Base-by-base conservation (phyloP, 1,140 invertebrate genomes). In the Drosophila rhopaloa region DNA sequence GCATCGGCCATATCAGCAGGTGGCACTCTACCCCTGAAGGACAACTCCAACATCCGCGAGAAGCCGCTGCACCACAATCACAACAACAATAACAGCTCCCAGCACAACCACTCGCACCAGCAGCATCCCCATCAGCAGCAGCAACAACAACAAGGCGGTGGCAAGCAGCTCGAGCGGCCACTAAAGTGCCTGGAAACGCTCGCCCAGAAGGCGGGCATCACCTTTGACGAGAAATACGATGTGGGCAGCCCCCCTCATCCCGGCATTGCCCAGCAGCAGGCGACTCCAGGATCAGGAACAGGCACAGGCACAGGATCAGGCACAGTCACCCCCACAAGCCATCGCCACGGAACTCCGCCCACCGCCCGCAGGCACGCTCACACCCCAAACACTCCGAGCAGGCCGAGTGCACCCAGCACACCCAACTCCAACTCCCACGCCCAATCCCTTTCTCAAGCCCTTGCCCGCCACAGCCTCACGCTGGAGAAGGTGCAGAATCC, bases 201-300 rank as follows among this genome's bases (percentile, higher is more conserved):
- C 40, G 95, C 95, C 10, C 94, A 95, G 74, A 95, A 95, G 73
- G 94, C 95, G 51, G 95, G 95, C 2, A 95, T 95, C 10, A 95
- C 94, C 29, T 94, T 95, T 76, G 94, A 95, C 79, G 95, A 95
- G 89, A 95, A 95, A 91, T 95, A 95, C 92, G 95, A 95, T 91
- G 94, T 94, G 63, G 94, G 94, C 60, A 93, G 92, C 84, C 93
- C 82, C 43, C 92, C 84, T 53, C 91, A 92, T 85, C 93, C 86
- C 38, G 90, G 85, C 91, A 93, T 70, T 70, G 65, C 67, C 51
- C 67, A 71, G 41, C 48, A 70, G 38, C 65, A 70, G 67, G 60
- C 60, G 60, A 71, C 67, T 77, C 68, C 53, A 81, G 75, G 29
- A 81, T 71, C 51, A 72, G 70, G 9, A 57, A 56, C 53, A 65